Evolutionary conservation across 2,888 invertebrate species (phyloP).

Genomic region (Ornithoptera priamus): DNA sequence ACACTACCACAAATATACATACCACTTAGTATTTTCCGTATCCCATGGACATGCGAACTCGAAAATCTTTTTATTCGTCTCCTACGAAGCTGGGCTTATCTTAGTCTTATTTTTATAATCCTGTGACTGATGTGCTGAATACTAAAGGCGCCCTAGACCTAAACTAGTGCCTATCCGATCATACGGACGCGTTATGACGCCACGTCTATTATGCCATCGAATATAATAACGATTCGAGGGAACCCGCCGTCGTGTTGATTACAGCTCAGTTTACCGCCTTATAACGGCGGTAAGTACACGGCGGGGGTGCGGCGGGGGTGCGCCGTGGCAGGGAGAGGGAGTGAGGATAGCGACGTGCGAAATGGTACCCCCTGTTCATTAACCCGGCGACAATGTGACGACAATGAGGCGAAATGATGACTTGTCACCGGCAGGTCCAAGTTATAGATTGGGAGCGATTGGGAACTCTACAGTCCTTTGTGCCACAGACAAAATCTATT

Average conservation of each 20-base stretch:
- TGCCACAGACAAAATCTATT: neutral
- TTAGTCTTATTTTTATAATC: no score
- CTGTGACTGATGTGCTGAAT: neutral
- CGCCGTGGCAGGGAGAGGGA: no score
- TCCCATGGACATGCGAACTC: no score
- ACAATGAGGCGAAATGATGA: conserved; percentile 59
- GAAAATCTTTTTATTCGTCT: no score
- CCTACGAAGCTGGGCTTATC: no score
- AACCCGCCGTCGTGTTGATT: conserved; percentile 40
- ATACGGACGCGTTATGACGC: conserved; percentile 7
- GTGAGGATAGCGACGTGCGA: conserved; percentile 32
- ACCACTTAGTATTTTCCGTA: no score
- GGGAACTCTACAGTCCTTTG: neutral
- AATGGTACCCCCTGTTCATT: conserved; percentile 60
- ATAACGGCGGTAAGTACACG: conserved; percentile 34
- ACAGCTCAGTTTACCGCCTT: conserved; percentile 41
- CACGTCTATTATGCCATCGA: conserved; percentile 15
- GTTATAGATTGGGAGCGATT: conserved; percentile 27
- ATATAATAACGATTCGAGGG: conserved; percentile 36
- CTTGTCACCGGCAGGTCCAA: conserved; percentile 40
- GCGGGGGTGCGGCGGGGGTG: conserved; percentile 19
- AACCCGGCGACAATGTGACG: conserved; percentile 57
- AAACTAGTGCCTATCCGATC: neutral
- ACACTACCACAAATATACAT: no score
- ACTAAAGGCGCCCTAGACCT: neutral